Evolutionary conservation across 2,113 vertebrate species (phyloP), one percentile per base, ranked within the genome.

Genomic region (Hippocampus barbouri): DNA sequence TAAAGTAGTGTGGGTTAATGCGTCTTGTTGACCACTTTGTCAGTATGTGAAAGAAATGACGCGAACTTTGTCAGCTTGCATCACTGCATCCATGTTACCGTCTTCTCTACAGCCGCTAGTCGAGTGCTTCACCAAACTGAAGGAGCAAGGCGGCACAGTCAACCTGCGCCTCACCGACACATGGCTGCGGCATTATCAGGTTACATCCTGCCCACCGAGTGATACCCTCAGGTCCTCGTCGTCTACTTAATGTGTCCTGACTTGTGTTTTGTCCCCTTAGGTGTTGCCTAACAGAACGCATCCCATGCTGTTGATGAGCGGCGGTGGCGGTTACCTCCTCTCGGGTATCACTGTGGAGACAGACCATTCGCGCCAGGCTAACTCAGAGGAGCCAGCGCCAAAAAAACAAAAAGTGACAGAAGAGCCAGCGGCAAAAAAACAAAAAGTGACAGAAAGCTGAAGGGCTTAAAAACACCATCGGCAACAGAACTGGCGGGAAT

Each of bases 171-270:
- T 99, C 27, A 94, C 96, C 8, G 96, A 99, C 88, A 96, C 95
- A 18, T 99, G 97, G 97, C 93, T 99, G 15, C 87, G 97, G 70
- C 95, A 94, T 86, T 99, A 99, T 72, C 97, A 99, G 97, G 97
- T 99, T 11, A 40, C 77, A 25, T 43, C 2, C 8, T 14, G 20
- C 11, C 9, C 15, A 20, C 25, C 5, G 18, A 43, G 61, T 57
- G 71, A 71, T 66, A 66, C 69, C 75, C 51, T 41, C 47, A 10
- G 12, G 12, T 53, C 65, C 69, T n/a, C 12, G 54, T 56, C 14
- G 20, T 51, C 15, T 8, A 67, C 61, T 73, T 68, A 74, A 85
- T 71, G 38, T 66, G 43, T 79, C 62, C 65, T 86, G 72, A 79
- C 80, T 47, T 74, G 12, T 75, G 67, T 63, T 23, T 34, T 57